Evolutionary conservation across 2,888 invertebrate species (phyloP).

Genomic region (Taphrorychus bicolor): DNA sequence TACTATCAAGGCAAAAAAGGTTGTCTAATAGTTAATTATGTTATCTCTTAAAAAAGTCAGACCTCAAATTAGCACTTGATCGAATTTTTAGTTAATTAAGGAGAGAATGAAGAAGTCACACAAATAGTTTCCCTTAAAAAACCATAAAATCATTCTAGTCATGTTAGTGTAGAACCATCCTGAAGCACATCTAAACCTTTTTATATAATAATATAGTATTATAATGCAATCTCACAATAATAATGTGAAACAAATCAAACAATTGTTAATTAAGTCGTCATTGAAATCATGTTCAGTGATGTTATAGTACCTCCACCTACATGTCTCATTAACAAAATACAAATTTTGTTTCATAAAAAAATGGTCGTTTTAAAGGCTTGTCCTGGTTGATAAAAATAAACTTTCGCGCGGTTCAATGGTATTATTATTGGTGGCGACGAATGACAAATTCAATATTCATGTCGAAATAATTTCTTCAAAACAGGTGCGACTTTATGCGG

Average conservation of each 20-base stretch:
- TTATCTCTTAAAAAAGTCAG: neutral
- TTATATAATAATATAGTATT: no score
- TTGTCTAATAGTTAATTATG: neutral
- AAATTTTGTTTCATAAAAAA: neutral
- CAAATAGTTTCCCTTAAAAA: no score
- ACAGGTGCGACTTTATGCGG: neutral
- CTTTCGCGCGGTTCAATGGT: neutral
- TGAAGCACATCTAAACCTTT: neutral
- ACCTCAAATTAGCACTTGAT: no score
- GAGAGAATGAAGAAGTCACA: no score
- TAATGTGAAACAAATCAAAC: no score
- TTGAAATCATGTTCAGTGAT: neutral
- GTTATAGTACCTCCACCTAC: no score
- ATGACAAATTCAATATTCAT: neutral
- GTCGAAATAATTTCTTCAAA: no score
- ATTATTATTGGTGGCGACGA: neutral
- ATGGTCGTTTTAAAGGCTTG: neutral
- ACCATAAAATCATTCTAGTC: neutral
- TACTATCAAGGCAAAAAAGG: neutral
- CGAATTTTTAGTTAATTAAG: no score
- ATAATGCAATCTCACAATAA: no score
- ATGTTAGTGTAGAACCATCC: neutral
- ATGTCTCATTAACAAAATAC: neutral
- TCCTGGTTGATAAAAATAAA: neutral
- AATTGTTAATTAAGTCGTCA: neutral